Conservation (phyloP, 1,140 invertebrate species). For the Lysiphlebus fabarum region DNA sequence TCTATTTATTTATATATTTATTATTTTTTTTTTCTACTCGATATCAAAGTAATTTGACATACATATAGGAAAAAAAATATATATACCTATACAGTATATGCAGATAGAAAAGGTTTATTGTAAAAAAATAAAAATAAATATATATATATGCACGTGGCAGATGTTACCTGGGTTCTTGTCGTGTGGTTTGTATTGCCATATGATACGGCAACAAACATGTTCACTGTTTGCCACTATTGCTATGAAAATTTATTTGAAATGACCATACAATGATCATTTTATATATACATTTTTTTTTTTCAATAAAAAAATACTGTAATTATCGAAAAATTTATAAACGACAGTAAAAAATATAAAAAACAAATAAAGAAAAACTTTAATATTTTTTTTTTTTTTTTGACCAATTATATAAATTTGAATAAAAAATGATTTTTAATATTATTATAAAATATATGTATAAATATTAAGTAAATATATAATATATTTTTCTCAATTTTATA, state of each 20-base stretch:
- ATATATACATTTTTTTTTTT: constrained; percentile 19
- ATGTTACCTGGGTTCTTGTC: constrained; percentile 45
- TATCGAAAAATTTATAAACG: neutral
- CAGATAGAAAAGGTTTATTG: constrained; percentile 42
- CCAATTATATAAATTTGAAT: no score
- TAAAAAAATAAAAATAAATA: no score
- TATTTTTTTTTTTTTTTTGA: no score
- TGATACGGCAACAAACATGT: constrained; percentile 8
- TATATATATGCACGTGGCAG: constrained; percentile 44
- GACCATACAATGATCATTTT: constrained; percentile 16
- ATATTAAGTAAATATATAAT: no score
- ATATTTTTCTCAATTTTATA: no score
- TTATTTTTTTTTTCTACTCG: no score
- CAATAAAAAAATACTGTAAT: constrained; percentile 15
- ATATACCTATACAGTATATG: neutral
- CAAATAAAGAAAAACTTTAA: no score
- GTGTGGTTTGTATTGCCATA: constrained; percentile 18
- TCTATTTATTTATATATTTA: no score
- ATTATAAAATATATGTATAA: no score
- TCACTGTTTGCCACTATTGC: constrained; percentile 21
- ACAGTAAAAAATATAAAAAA: no score
- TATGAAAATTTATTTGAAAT: constrained; percentile 31
- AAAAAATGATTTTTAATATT: no score
- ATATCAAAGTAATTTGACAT: neutral
- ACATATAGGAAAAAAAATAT: no score